These are phyloP conservation scores for Sipha flava DNA, from an alignment of 1,140 invertebrate species.

Conservation along the genomic window DNA sequence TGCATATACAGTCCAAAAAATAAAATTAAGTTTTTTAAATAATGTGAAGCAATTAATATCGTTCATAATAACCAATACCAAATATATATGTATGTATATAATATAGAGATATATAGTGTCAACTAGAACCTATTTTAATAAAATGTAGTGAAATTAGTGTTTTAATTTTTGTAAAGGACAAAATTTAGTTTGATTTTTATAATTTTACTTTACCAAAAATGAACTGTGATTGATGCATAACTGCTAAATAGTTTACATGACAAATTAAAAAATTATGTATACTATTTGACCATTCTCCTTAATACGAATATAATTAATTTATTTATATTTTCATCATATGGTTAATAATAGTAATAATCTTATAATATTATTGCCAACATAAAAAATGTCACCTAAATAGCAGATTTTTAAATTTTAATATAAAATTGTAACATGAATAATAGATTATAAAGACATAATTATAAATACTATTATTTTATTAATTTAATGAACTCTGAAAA, in stretches of 20 bases:
- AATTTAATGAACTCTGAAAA: neutral
- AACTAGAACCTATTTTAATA: no score
- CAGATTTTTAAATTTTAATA: neutral
- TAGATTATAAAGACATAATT: no score
- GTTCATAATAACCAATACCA: no score
- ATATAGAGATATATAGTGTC: no score
- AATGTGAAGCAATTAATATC: neutral
- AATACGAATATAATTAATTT: neutral
- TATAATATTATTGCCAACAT: neutral
- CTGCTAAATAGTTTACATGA: neutral
- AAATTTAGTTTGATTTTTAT: no score
- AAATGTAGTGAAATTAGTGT: no score
- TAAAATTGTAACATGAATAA: neutral
- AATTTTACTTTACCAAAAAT: neutral
- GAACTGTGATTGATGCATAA: neutral
- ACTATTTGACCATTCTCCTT: constrained; percentile 9
- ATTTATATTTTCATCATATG: no score
- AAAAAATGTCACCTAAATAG: neutral
- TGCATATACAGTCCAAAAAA: neutral
- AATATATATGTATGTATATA: no score
- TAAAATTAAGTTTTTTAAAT: neutral
- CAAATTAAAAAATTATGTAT: neutral
- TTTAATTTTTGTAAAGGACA: no score
- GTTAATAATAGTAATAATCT: no score
- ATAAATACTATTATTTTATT: neutral